Evolutionary conservation across 2,797 vertebrate species (phyloP).

Genomic region (Erethizon dorsatum): DNA sequence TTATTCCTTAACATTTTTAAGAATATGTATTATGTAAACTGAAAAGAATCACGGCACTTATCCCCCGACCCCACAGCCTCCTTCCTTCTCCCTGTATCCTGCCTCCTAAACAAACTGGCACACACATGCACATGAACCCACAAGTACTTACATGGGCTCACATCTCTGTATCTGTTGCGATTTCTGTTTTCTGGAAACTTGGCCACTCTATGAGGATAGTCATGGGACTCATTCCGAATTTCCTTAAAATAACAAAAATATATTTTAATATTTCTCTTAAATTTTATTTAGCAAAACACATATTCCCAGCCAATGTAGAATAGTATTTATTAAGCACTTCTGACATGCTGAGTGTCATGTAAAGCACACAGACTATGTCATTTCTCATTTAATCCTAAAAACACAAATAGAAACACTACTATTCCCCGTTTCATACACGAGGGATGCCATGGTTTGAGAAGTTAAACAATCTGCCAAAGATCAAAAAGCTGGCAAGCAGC

Average conservation of each 20-base stretch:
- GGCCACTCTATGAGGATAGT: slow-evolving; percentile 96
- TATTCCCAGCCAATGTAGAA: slow-evolving; percentile 37
- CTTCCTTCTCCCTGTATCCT: neutral
- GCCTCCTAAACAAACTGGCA: slow-evolving; percentile 43
- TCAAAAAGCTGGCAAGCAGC: neutral
- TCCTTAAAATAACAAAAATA: slow-evolving; percentile 91
- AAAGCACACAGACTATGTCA: neutral
- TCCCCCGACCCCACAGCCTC: neutral
- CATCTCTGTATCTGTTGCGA: slow-evolving; percentile 99
- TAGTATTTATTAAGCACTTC: slow-evolving; percentile 58
- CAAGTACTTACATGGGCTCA: slow-evolving; percentile 97
- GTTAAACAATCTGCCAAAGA: slow-evolving; percentile 12
- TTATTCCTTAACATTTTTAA: neutral
- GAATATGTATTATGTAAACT: neutral
- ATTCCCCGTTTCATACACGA: neutral
- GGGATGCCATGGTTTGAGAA: neutral
- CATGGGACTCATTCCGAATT: slow-evolving; percentile 96
- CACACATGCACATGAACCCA: slow-evolving; percentile 56
- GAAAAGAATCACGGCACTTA: neutral
- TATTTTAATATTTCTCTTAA: slow-evolving; percentile 81
- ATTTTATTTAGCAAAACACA: slow-evolving; percentile 66
- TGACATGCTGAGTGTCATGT: neutral
- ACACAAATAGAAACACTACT: neutral
- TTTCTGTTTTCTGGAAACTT: slow-evolving; percentile 97
- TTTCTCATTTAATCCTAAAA: neutral